A percentile compares a stretch with the other conserved stretches of the same genome.
Evolutionary conservation across 2,113 vertebrate species (phyloP).

Genomic region (Lucifuga dentata): DNA sequence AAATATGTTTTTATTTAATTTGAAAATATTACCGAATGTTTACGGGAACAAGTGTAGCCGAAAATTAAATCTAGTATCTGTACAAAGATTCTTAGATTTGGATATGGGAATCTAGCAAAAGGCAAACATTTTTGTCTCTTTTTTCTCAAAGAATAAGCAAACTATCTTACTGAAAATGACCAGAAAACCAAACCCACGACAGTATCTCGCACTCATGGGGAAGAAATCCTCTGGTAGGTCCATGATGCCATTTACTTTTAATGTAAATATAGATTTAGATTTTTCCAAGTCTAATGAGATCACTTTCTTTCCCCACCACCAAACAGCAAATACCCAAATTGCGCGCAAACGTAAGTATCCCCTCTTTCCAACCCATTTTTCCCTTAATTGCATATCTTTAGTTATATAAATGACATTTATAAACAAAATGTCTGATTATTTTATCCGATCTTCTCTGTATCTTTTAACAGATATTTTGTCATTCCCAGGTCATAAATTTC

Average conservation of each 20-base stretch:
- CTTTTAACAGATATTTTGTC: not conserved
- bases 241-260: not conserved
- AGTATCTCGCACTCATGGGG: constrained; percentile 83
- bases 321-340: constrained; percentile 83
- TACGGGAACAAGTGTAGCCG: no score
- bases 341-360: constrained; percentile 87
- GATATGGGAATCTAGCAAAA: no score
- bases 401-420: not conserved
- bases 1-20: no score
- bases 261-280: not conserved
- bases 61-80: no score
- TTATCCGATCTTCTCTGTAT: no score
- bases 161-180: constrained; percentile 86
- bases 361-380: not conserved
- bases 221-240: constrained; percentile 85
- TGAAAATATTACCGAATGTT: no score
- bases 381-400: not conserved
- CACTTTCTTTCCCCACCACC: constrained; percentile 16
- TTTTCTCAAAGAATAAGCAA: constrained; percentile 61
- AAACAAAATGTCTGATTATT: no score
- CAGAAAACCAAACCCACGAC: constrained; percentile 84
- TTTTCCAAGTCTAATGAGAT: not conserved
- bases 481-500: constrained; percentile 87
- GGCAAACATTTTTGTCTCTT: no score
- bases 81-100: no score